phyloP scores from a whole-genome alignment of 2,113 vertebrate species.

The Notothenia rossii region DNA sequence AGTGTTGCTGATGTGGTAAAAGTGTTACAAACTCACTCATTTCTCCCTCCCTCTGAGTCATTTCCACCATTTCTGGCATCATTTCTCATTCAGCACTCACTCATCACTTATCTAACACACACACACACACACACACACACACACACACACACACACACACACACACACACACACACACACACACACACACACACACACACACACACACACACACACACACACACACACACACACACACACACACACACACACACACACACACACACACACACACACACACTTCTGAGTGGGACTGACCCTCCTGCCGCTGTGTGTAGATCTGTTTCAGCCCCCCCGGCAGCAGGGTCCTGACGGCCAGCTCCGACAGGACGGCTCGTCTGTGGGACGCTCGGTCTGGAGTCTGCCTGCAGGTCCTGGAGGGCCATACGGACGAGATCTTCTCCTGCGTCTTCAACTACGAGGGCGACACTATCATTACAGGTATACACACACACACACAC shows the following conservation, averaged over 20 bases:
- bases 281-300: constrained; percentile 3
- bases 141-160: too few relatives aligned
- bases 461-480: constrained; percentile 89
- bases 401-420: constrained; percentile 91
- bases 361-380: constrained; percentile 93
- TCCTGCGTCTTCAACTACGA: constrained; percentile 95
- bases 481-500: constrained; percentile 41
- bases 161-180: background rate
- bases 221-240: too few relatives aligned
- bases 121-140: background rate
- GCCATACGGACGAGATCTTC: constrained; percentile 94
- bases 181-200: constrained; percentile 17
- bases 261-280: too few relatives aligned
- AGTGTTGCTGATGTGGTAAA: constrained; percentile 32
- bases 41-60: background rate
- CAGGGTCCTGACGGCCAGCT: constrained; percentile 91
- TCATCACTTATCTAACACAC: too few relatives aligned
- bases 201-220: too few relatives aligned
- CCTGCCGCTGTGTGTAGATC: constrained; percentile 82
- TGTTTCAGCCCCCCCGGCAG: constrained; percentile 94
- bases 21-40: constrained; percentile 11
- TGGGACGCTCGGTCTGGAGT: constrained; percentile 92
- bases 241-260: too few relatives aligned
- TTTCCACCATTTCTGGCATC: constrained; percentile 24
- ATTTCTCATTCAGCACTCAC: constrained; percentile 45